Evolutionary conservation across 2,113 vertebrate genomes (phyloP), one percentile per base, ranked within the genome.

Genomic region (Toxostoma redivivum): DNA sequence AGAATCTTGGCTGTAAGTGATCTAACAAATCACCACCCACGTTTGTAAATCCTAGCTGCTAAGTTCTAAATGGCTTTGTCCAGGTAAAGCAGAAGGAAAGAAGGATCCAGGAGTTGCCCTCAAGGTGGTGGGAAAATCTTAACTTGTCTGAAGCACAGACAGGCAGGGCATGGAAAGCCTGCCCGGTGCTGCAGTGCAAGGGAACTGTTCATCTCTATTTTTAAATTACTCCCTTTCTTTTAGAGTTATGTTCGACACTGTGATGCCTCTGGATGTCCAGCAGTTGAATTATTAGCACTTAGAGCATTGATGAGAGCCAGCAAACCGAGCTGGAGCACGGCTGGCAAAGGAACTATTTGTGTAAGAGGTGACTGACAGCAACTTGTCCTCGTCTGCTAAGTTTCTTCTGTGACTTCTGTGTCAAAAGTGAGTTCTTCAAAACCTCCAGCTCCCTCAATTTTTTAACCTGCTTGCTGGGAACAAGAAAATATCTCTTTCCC

Each of bases 401-500:
- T 90, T 88, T 91, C 77, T 91, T 88, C 81, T 77, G 69, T 88
- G 94, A 92, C 94, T 91, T 89, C 70, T 84, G 79, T 94, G 94
- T 96, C 88, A 96, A 86, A 95, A 93, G 69, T 23, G 73, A 94
- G 31, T 33, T 88, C 81, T 72, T 88, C 48, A 50, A 61, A 96
- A 72, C 65, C 60, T 77, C 85, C 82, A 86, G 65, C 87, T 95
- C 96, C 91, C 92, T 48, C 37, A n/a, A 65, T 81, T 81, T 97
- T 92, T 96, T 96, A 98, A 97, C 97, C 94, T 94, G 92, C 92
- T 50, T 73, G 93, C 97, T 98, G 98, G 98, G 98, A 98, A 98
- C 96, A 97, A 94, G 95, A 90, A 97, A 97, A 97, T 95, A 21
- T 91, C 82, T 66, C 22, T 92, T 98, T 98, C 98, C 95, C 98